A percentile compares a stretch with the other conserved stretches of the same genome.
These are phyloP conservation scores for Peromyscus eremicus DNA, from an alignment of 2,797 vertebrate species.

Conservation along the genomic window DNA sequence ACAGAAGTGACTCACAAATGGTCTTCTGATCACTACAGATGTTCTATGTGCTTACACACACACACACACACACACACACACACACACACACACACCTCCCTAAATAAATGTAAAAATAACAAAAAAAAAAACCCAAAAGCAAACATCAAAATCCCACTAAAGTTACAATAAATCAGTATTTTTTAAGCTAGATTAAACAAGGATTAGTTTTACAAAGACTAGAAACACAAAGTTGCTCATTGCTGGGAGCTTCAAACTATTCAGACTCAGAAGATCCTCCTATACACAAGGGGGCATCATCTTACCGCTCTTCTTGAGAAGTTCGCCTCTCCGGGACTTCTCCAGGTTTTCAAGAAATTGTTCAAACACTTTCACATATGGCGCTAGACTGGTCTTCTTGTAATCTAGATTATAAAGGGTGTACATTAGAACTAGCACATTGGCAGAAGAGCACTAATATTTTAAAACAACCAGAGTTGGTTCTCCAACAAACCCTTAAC, in stretches of 20 bases:
- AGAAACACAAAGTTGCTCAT: not conserved
- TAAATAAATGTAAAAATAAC: not conserved
- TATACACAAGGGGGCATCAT: not conserved
- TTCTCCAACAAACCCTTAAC: not conserved
- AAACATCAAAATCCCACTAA: not conserved
- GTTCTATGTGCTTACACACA: not conserved
- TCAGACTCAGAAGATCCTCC: slow-evolving; percentile 6
- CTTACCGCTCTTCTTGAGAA: slow-evolving; percentile 93
- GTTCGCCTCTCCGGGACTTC: slow-evolving; percentile 91
- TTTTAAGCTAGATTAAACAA: not conserved
- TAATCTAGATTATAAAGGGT: slow-evolving; percentile 90
- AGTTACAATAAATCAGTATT: slow-evolving; percentile 12
- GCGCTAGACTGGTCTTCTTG: slow-evolving; percentile 94
- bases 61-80: too few relatives aligned
- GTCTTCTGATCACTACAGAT: not conserved
- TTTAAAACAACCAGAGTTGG: not conserved
- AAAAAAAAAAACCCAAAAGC: not conserved
- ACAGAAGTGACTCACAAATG: not conserved
- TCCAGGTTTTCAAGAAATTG: slow-evolving; percentile 94
- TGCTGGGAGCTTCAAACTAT: slow-evolving; percentile 27
- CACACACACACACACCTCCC: not conserved
- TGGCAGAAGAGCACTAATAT: slow-evolving; percentile 45
- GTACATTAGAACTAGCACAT: slow-evolving; percentile 33
- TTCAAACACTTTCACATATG: slow-evolving; percentile 94
- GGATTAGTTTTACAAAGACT: slow-evolving; percentile 14